Evolutionary conservation across 2,888 invertebrate genomes (phyloP).

Genomic region (Stenchaetothrips biformis): DNA sequence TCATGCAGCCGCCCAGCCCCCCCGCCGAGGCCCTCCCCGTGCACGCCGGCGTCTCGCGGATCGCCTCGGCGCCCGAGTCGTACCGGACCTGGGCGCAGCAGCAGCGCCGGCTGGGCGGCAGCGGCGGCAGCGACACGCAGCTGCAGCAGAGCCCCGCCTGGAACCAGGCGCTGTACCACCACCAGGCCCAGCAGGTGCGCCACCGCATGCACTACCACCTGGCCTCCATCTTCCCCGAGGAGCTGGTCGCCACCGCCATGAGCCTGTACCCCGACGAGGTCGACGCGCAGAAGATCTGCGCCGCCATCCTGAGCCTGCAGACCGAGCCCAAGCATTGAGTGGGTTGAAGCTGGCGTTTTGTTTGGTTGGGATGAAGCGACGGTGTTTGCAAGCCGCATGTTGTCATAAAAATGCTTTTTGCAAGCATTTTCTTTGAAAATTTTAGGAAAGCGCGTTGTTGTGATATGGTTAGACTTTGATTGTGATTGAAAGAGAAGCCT

Average conservation of each 20-base stretch:
- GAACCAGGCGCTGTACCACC: constrained; percentile 33
- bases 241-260: constrained; percentile 85
- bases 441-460: too few species aligned
- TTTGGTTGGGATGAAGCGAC: background rate
- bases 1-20: constrained; percentile 31
- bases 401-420: background rate
- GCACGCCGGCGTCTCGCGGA: constrained; percentile 56
- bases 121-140: constrained; percentile 38
- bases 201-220: constrained; percentile 79
- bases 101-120: constrained; percentile 54
- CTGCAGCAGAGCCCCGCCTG: constrained; percentile 35
- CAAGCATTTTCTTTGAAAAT: background rate
- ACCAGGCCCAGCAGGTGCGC: constrained; percentile 54
- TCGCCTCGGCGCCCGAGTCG: constrained; percentile 68
- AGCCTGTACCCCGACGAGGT: constrained; percentile 81
- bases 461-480: too few species aligned
- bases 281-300: constrained; percentile 84
- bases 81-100: constrained; percentile 59
- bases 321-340: constrained; percentile 18
- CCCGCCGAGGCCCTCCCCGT: constrained; percentile 30
- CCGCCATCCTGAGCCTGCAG: constrained; percentile 68
- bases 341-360: background rate
- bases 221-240: constrained; percentile 85
- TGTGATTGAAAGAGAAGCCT: too few species aligned
- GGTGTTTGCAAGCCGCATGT: constrained; percentile 11